Evolutionary conservation across 2,888 invertebrate genomes (phyloP), one percentile per base, ranked within the genome.

Genomic region (Geotrupes spiniger): DNA sequence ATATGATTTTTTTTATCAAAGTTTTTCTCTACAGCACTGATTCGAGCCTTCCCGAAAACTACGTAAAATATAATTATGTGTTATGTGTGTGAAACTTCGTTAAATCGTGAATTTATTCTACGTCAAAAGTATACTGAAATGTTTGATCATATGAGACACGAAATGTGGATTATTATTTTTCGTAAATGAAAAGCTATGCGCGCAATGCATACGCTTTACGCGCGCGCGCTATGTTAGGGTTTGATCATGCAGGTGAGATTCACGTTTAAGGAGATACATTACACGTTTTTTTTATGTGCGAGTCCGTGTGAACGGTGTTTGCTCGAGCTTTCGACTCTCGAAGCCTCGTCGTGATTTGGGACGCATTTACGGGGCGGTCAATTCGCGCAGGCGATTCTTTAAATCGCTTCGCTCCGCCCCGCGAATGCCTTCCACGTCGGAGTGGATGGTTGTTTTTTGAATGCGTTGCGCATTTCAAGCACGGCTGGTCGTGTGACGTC

Each of bases 201-300:
- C 73, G 73, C 72, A 74, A 73, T 73, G 74, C 74, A 74, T 63
- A 68, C 58, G 69, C 72, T 71, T 67, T 66, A n/a, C n/a, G n/a
- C n/a, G n/a, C 73, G 73, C 70, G 73, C 63, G 60, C 63, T 65
- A 66, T 63, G 58, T 68, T 71, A 71, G 68, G 69, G 69, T 68
- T 63, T 65, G 60, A 54, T 59, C 52, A 51, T 57, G 63, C 74
- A 74, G 74, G 74, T 74, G 74, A 74, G 73, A 74, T 67, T 64
- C 62, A 63, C 66, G 64, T 21, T 21, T 21, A 21, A 21, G 21
- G 6, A 21, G 21, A 21, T 21, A 21, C 6, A 43, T 50, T 56
- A 46, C 38, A 50, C 55, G 49, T 55, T 48, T 46, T 52, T 46
- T 49, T 51, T 37, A 41, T 25, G 49, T 27, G 38, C 42, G 45